These are phyloP conservation scores for Brachionus paranguensis DNA, from an alignment of 1,140 invertebrate species.

Conservation along the genomic window DNA sequence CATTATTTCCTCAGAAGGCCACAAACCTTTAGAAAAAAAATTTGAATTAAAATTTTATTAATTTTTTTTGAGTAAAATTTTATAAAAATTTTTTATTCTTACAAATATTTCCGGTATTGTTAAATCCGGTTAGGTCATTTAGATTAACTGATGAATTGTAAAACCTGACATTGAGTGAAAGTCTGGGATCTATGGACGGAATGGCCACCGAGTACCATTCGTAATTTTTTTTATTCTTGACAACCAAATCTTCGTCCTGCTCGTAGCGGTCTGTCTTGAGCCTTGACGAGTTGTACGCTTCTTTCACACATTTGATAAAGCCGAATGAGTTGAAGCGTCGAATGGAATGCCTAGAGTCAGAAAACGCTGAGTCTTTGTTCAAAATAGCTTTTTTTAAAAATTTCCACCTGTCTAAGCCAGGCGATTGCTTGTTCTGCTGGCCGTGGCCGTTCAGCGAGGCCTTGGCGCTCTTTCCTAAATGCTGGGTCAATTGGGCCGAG, in stretches of 20 bases:
- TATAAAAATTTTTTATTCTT: slow-evolving; percentile 43
- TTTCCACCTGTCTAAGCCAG: slow-evolving; percentile 3
- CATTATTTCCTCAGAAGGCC: slow-evolving; percentile 79
- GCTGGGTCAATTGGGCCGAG: not conserved
- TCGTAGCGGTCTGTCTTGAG: not conserved
- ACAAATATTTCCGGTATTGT: slow-evolving; percentile 84
- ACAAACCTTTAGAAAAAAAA: slow-evolving; percentile 59
- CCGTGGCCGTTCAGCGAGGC: not conserved
- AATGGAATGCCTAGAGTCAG: not conserved
- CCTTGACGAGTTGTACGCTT: slow-evolving; percentile 6
- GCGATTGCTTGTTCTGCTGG: not conserved
- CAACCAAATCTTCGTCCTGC: not conserved
- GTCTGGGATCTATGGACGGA: not conserved
- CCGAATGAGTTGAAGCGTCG: slow-evolving; percentile 35
- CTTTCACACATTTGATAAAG: slow-evolving; percentile 31
- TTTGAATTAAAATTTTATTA: not conserved
- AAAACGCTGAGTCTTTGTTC: not conserved
- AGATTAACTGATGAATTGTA: slow-evolving; percentile 43
- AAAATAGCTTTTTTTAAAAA: slow-evolving; percentile 26
- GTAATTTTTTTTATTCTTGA: slow-evolving; percentile 8
- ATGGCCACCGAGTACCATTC: slow-evolving; percentile 3
- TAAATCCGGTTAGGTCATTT: slow-evolving; percentile 68
- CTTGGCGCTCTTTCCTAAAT: not conserved
- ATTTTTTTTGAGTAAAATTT: not conserved
- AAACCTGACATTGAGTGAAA: slow-evolving; percentile 13